Base-by-base conservation (phyloP, 2,797 vertebrate species). In the Enteromius fasciolatus region DNA sequence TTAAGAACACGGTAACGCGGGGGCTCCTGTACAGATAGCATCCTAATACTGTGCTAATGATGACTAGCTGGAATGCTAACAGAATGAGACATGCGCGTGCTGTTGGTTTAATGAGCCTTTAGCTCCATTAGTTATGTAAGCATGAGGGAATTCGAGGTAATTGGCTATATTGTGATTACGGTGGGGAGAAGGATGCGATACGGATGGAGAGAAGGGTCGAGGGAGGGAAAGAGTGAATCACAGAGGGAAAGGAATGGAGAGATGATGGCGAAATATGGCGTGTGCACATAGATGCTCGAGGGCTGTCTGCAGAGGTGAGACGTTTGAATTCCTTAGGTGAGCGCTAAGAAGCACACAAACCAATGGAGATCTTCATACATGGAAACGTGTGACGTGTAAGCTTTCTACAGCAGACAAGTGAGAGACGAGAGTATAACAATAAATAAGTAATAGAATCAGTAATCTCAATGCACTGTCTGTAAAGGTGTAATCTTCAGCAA, bases 71-170 rank as follows among this genome's bases (percentile, higher is more conserved):
- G 31, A 46, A 70, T 70, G 81, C 81, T 83, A 83, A 83, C 81
- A 15, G 59, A 76, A 80, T 85, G 76, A 83, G 81, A 80, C 80
- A 39, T 80, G 64, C 23, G 73, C 57, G 67, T 83, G 74, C 77
- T 81, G 74, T 87, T 87, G 74, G 84, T 68, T 69, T 75, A 82
- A 83, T 54, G 48, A 83, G 76, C 73, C 68, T 83, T 83, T 50
- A 74, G 80, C 84, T 77, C 41, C 48, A 80, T 78, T 78, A 82
- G 80, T 85, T 77, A 67, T 74, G 68, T 23, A 67, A 82, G 80
- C 74, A 73, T 77, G 25, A 74, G 75, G 68, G 80, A 67, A 78
- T 77, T 64, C 12, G 3, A 77, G 41, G 69, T 80, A 81, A 81
- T 76, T 82, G 75, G 80, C 52, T 69, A 70, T 78, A 61, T 61